A percentile compares a stretch with the other conserved stretches of the same genome.
Conservation (phyloP, 2,797 vertebrate genomes). For the Falco rusticolus region DNA sequence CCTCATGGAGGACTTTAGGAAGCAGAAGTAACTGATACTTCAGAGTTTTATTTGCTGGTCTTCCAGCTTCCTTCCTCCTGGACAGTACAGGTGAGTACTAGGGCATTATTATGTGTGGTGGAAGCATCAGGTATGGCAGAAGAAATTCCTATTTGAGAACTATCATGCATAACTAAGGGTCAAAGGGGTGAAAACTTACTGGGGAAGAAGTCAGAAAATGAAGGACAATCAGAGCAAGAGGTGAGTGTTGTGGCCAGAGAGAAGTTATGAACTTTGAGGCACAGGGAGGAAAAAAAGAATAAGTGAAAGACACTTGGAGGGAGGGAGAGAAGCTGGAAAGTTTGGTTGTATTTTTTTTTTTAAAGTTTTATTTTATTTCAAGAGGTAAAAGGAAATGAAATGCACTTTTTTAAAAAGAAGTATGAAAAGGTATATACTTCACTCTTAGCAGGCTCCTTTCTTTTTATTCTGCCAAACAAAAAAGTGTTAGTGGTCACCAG, state of each 20-base stretch:
- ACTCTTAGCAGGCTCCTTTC: neutral
- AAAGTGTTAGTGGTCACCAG: neutral
- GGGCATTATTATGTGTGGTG: conserved; percentile 43
- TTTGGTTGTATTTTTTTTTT: neutral
- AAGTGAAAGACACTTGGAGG: neutral
- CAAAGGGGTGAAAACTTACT: neutral
- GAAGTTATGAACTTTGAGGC: neutral
- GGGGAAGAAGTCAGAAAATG: neutral
- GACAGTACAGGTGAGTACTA: conserved; percentile 66
- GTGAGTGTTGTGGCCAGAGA: neutral
- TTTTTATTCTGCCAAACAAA: neutral
- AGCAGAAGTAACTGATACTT: conserved; percentile 67
- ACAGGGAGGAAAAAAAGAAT: neutral
- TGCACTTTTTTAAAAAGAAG: neutral
- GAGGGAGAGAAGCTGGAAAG: neutral
- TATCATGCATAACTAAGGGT: neutral
- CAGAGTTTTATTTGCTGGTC: conserved; percentile 69
- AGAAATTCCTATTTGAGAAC: conserved; percentile 5
- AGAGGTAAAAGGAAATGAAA: neutral
- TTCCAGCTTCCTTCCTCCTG: conserved; percentile 66
- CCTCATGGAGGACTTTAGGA: conserved; percentile 66
- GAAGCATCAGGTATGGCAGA: conserved; percentile 45
- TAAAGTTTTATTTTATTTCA: no score
- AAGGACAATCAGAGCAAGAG: neutral
- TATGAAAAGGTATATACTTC: neutral